phyloP scores from a whole-genome alignment of 2,797 vertebrate species.

The Novumbra hubbsi region DNA sequence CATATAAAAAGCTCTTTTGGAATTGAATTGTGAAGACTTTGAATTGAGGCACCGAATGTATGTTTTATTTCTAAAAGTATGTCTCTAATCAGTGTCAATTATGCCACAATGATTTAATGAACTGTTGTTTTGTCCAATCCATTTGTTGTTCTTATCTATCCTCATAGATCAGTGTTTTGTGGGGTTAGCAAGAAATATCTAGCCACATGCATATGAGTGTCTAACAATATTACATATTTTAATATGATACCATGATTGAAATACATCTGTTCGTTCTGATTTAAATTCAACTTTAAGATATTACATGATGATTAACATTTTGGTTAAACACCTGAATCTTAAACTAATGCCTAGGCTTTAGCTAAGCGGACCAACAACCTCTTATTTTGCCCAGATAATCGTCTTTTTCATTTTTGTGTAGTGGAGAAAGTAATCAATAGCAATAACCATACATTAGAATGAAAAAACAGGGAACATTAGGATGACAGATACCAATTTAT shows the following conservation, averaged over 20 bases:
- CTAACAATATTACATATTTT: not conserved
- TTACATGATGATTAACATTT: not conserved
- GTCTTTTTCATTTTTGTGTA: not conserved
- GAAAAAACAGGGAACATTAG: not conserved
- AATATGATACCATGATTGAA: not conserved
- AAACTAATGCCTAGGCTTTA: not conserved
- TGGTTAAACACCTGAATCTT: not conserved
- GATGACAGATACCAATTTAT: constrained; percentile 23
- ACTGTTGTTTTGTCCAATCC: not conserved
- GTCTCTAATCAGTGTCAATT: not conserved
- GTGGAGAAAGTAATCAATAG: not conserved
- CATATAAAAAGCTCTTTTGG: not conserved
- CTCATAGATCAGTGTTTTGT: not conserved
- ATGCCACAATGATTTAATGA: not conserved
- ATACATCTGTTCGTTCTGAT: not conserved
- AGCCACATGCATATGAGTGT: not conserved
- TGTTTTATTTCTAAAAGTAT: not conserved
- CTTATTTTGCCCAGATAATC: not conserved
- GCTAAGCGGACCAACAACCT: not conserved
- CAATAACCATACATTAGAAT: not conserved
- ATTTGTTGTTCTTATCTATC: not conserved
- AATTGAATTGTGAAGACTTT: not conserved
- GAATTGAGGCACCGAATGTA: not conserved
- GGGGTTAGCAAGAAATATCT: not conserved
- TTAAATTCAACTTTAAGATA: not conserved